phyloP scores from a whole-genome alignment of 2,113 vertebrate genomes.

The Pelvicachromis taeniatus region DNA sequence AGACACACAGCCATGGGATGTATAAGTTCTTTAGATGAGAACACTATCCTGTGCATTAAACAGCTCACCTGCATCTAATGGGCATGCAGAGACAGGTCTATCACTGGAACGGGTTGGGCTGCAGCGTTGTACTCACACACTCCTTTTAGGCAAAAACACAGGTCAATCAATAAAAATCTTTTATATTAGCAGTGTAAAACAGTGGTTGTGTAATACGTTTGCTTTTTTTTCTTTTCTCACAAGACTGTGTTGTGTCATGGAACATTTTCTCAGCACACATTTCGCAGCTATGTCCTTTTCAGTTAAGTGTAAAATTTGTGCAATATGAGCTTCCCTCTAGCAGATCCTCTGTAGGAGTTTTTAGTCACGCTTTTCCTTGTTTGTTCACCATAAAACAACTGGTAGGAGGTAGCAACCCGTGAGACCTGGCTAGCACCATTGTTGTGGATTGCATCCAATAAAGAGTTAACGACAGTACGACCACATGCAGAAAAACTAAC shows the following conservation, averaged over 20 bases:
- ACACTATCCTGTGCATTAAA: constrained; percentile 41
- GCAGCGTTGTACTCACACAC: constrained; percentile 7
- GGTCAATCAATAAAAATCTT: constrained; percentile 40
- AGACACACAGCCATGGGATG: constrained; percentile 25
- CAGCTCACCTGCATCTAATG: constrained; percentile 14
- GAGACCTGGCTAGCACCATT: constrained; percentile 29
- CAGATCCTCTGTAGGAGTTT: neutral
- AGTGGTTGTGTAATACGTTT: constrained; percentile 3
- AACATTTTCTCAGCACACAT: constrained; percentile 26
- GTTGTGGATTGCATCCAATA: constrained; percentile 52
- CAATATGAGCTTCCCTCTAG: neutral
- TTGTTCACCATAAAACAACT: constrained; percentile 15
- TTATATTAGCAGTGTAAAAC: constrained; percentile 1
- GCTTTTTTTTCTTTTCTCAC: neutral
- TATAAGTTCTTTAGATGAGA: constrained; percentile 31
- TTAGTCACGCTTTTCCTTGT: neutral
- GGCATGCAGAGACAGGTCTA: constrained; percentile 64
- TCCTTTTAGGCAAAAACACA: constrained; percentile 32
- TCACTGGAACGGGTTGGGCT: constrained; percentile 59
- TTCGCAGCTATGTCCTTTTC: neutral
- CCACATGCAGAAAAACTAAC: constrained; percentile 46
- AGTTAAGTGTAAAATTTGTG: neutral
- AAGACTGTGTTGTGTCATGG: neutral
- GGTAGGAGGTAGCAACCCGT: constrained; percentile 16
- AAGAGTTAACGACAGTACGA: constrained; percentile 40